Conservation (phyloP, 2,797 vertebrate genomes). For the Bucorvus abyssinicus region DNA sequence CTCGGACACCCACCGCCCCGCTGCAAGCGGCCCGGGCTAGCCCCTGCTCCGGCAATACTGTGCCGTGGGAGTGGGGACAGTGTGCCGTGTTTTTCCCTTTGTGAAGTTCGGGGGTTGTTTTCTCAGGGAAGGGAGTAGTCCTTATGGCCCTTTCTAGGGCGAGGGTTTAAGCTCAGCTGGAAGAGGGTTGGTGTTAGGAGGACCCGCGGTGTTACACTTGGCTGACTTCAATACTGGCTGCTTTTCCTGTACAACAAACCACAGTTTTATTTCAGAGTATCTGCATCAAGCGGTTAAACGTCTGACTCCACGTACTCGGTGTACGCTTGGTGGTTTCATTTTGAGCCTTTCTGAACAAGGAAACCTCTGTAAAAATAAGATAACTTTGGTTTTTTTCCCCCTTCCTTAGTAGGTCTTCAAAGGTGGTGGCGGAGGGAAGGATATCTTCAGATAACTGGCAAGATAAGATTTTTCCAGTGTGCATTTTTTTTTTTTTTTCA, state of each 20-base stretch:
- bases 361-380: neutral
- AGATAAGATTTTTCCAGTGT: neutral
- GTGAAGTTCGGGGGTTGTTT: too few relatives aligned
- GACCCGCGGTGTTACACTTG: neutral
- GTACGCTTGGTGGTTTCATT: neutral
- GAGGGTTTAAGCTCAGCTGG: neutral
- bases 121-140: neutral
- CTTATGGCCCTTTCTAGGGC: neutral
- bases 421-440: neutral
- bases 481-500: neutral
- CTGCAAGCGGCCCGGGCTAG: too few relatives aligned
- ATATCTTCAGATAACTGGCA: neutral
- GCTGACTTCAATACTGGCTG: neutral
- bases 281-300: neutral
- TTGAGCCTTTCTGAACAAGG: neutral
- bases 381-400: neutral
- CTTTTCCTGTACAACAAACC: neutral
- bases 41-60: too few relatives aligned
- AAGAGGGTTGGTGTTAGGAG: neutral
- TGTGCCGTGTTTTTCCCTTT: too few relatives aligned
- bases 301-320: rapidly evolving
- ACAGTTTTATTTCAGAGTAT: neutral
- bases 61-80: too few relatives aligned
- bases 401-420: neutral
- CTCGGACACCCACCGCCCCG: neutral